Evolutionary conservation across 2,113 vertebrate species (phyloP).

Genomic region (Numenius arquata): DNA sequence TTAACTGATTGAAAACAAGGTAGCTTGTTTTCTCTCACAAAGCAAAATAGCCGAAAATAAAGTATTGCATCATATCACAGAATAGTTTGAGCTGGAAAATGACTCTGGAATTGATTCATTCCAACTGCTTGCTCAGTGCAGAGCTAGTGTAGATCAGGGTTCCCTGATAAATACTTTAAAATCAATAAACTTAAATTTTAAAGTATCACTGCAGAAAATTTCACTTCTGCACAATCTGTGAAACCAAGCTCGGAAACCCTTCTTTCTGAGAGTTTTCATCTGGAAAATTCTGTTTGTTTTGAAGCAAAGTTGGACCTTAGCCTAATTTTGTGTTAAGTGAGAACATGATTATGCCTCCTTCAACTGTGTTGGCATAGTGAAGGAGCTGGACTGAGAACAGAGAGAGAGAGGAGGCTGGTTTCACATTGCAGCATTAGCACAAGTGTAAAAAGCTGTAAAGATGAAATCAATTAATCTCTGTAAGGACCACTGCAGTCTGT

Average conservation of each 20-base stretch:
- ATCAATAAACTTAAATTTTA: background rate
- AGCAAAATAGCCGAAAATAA: background rate
- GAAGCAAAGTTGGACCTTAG: background rate
- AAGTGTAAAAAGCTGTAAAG: background rate
- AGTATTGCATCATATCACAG: background rate
- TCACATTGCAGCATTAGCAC: background rate
- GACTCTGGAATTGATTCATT: background rate
- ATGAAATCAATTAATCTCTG: background rate
- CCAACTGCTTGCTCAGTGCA: background rate
- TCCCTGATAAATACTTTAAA: background rate
- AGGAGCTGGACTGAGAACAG: background rate
- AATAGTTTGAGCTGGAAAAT: background rate
- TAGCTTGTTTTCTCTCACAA: background rate
- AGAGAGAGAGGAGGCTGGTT: background rate
- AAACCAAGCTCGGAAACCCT: background rate
- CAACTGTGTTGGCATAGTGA: background rate
- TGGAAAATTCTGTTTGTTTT: background rate
- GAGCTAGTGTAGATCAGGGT: background rate
- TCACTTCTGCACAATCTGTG: background rate
- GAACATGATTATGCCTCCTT: background rate
- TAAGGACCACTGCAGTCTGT: background rate
- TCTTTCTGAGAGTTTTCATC: background rate
- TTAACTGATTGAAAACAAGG: background rate
- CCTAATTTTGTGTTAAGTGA: background rate
- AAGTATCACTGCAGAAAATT: background rate